Percentiles rank a stretch among this genome's conserved stretches.
These are phyloP conservation scores for Pomatostomus ruficeps DNA, from an alignment of 2,113 vertebrate species.

Conservation along the genomic window DNA sequence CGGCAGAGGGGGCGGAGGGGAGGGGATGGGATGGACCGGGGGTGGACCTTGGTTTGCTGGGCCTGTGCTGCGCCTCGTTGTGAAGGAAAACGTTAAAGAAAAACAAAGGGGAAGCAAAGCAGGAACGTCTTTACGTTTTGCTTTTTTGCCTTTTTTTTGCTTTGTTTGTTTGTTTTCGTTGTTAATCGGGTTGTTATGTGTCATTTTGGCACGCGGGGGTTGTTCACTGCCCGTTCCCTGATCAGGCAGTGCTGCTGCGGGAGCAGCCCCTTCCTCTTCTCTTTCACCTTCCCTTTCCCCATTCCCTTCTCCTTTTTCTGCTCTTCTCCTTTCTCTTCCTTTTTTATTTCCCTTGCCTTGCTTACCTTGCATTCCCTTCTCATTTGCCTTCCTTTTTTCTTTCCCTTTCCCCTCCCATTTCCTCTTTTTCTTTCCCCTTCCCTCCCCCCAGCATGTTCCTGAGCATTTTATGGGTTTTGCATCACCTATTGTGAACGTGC, in stretches of 20 bases:
- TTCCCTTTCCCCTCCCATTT: background rate
- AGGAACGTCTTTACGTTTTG: background rate
- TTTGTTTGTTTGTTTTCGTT: no score
- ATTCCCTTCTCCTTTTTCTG: background rate
- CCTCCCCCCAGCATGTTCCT: background rate
- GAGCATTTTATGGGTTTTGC: background rate
- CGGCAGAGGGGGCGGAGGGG: no score
- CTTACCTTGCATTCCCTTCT: background rate
- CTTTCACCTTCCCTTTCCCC: background rate
- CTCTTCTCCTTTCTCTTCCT: background rate
- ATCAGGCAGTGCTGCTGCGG: background rate
- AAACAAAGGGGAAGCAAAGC: background rate
- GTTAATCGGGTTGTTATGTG: no score
- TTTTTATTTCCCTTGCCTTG: no score
- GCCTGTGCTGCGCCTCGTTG: background rate
- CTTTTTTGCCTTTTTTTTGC: no score
- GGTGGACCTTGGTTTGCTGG: background rate
- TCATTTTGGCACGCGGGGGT: rapidly evolving
- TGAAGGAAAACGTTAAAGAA: background rate
- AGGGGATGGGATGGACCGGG: no score
- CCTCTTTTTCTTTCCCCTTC: no score
- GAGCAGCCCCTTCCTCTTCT: background rate
- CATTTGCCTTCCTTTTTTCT: background rate
- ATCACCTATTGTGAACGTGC: background rate
- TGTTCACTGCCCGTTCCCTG: background rate